A percentile compares a stretch with the other conserved stretches of the same genome.
phyloP scores from a whole-genome alignment of 2,113 vertebrate genomes.

The Chionomys nivalis region DNA sequence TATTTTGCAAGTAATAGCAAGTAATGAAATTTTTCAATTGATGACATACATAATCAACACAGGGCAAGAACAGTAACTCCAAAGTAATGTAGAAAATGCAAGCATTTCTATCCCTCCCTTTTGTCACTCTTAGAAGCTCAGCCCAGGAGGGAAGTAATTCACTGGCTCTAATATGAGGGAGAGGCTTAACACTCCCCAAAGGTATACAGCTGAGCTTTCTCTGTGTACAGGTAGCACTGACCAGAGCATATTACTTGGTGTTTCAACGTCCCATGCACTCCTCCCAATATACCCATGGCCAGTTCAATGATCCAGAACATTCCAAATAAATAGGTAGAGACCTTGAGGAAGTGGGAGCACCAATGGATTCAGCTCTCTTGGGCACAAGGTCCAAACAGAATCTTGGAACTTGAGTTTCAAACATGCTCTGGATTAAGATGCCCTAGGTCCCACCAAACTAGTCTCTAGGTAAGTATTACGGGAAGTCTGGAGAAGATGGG shows the following conservation, averaged over 20 bases:
- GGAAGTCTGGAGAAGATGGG: background rate
- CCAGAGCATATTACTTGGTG: background rate
- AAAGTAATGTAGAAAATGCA: background rate
- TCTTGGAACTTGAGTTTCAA: background rate
- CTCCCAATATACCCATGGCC: background rate
- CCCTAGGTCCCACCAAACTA: background rate
- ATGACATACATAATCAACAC: background rate
- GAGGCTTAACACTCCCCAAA: background rate
- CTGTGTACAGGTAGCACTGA: background rate
- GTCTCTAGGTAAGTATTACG: background rate
- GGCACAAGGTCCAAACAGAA: background rate
- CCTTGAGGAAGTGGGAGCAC: background rate
- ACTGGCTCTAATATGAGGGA: background rate
- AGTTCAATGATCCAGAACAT: background rate
- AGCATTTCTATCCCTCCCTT: background rate
- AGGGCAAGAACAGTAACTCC: background rate
- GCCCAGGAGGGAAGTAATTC: background rate
- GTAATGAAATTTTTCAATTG: background rate
- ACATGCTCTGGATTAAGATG: background rate
- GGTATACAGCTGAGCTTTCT: background rate
- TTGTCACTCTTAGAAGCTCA: background rate
- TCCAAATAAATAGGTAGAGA: background rate
- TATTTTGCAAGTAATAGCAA: conserved; percentile 29
- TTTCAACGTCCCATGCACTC: background rate
- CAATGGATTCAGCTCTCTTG: background rate